Evolutionary conservation across 2,888 invertebrate genomes (phyloP).

Genomic region (Xestia sexstrigata): DNA sequence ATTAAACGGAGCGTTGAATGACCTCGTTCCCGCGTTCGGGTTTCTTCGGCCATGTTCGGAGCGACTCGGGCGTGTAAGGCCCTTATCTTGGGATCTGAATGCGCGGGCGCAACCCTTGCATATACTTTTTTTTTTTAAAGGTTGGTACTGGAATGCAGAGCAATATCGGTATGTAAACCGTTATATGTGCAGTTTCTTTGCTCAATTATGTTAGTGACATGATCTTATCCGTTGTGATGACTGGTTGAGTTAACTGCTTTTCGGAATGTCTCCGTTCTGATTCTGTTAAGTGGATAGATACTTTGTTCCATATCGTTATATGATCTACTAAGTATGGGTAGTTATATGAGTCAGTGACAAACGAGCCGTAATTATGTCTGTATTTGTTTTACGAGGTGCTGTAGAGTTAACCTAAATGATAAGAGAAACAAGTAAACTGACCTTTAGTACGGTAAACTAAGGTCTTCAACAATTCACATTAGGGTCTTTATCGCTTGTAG

Average conservation of each 20-base stretch:
- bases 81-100: conserved; percentile 84
- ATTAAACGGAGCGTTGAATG: conserved; percentile 81
- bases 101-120: conserved; percentile 84
- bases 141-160: conserved; percentile 69
- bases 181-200: conserved; percentile 67
- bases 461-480: neutral
- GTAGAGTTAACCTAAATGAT: conserved; percentile 37
- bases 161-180: conserved; percentile 51
- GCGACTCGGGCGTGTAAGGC: conserved; percentile 75
- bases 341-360: conserved; percentile 63
- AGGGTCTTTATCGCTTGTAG: neutral
- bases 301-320: conserved; percentile 56
- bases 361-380: conserved; percentile 17
- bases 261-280: conserved; percentile 59
- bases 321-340: conserved; percentile 55
- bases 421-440: conserved; percentile 22
- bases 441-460: conserved; percentile 2
- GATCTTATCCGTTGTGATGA: conserved; percentile 66
- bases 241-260: conserved; percentile 55
- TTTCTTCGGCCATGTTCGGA: conserved; percentile 80
- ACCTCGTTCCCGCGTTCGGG: conserved; percentile 82
- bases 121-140: conserved; percentile 62
- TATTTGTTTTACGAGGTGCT: conserved; percentile 24
- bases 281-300: conserved; percentile 62
- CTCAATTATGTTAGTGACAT: conserved; percentile 70